These are phyloP conservation scores for Corythoichthys haematopterus DNA, from an alignment of 2,113 vertebrate genomes.

Conservation along the genomic window DNA sequence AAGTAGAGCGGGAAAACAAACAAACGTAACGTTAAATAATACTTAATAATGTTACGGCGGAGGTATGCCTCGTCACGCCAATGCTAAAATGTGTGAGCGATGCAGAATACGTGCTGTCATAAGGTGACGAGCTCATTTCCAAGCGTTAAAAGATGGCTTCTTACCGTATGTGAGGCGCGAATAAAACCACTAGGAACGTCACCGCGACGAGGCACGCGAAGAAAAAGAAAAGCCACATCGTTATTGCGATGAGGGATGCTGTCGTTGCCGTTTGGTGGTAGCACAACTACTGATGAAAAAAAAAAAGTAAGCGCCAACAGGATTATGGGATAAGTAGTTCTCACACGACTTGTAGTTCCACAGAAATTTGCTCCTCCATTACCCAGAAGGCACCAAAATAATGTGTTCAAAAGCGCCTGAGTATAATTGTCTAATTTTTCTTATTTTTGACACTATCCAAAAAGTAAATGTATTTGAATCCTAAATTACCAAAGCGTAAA, in stretches of 20 bases:
- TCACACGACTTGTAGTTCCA: neutral
- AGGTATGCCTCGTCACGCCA: neutral
- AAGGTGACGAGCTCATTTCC: neutral
- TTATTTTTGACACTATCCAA: neutral
- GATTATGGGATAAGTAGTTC: neutral
- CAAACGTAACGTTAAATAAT: neutral
- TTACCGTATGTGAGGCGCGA: constrained; percentile 80
- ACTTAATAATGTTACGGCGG: neutral
- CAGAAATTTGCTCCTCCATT: constrained; percentile 16
- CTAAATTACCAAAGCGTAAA: too few relatives aligned
- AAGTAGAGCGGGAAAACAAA: neutral
- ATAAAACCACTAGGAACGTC: constrained; percentile 68
- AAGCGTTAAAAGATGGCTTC: constrained; percentile 29
- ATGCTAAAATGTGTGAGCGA: constrained; percentile 12
- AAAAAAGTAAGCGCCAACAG: neutral
- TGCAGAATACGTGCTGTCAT: constrained; percentile 15
- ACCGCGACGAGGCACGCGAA: constrained; percentile 66
- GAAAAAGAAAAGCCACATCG: constrained; percentile 46
- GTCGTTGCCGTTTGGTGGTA: neutral
- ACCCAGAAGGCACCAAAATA: constrained; percentile 20
- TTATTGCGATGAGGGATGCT: neutral
- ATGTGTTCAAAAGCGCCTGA: constrained; percentile 26
- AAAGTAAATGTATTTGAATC: too few relatives aligned
- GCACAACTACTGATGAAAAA: neutral
- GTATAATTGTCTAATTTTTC: neutral